Evolutionary conservation across 2,888 invertebrate genomes (phyloP).

Genomic region (Stenotaenia linearis): DNA sequence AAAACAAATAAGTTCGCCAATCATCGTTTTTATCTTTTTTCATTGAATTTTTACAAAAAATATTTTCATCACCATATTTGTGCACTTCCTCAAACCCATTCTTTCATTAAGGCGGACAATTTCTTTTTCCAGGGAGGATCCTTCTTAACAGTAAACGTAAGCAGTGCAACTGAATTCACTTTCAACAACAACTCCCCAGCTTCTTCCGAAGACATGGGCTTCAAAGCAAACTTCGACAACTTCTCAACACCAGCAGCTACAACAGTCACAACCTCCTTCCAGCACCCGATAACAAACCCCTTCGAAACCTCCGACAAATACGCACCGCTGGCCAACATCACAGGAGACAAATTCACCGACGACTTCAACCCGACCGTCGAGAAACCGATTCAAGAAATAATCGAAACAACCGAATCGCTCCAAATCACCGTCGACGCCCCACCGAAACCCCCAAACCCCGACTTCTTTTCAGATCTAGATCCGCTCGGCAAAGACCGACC

Average conservation of each 20-base stretch:
- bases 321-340: neutral
- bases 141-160: neutral
- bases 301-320: slow-evolving; percentile 16
- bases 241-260: neutral
- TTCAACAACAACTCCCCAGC: neutral
- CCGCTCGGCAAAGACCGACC: slow-evolving; percentile 86
- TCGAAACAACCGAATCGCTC: no score
- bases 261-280: neutral
- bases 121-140: neutral
- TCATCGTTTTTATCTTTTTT: no score
- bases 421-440: neutral
- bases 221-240: neutral
- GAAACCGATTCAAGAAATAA: no score
- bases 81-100: no score
- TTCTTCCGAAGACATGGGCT: neutral
- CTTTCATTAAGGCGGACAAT: no score
- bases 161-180: neutral
- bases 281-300: neutral
- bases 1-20: no score
- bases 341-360: neutral
- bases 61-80: no score
- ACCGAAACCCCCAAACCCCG: neutral
- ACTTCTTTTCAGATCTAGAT: slow-evolving; percentile 89
- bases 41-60: no score
- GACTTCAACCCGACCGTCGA: slow-evolving; percentile 29